Base-by-base conservation (phyloP, 2,888 invertebrate species). In the Helleia helle region DNA sequence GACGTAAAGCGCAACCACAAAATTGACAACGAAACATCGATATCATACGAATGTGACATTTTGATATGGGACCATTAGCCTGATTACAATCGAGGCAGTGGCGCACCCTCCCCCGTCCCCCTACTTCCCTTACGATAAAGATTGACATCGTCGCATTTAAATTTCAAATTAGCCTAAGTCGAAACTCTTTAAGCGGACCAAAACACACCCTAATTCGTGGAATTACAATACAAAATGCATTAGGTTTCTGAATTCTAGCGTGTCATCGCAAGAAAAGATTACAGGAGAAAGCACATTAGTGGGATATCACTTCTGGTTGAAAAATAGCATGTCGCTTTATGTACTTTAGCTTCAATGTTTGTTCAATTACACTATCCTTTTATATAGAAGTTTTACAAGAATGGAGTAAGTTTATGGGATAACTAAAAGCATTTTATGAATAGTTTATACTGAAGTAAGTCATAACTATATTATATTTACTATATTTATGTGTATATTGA, bases 231-330 rank as follows among this genome's bases (percentile, higher is more conserved):
- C 53, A 68, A 55, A 59, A 61, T 74, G 49, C 49, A 45, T 48
- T 52, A 54, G 36, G 12, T 13, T 12, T 6, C 36, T 47, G 52
- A 58, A 64, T 69, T 80, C 77, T 71, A 70, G 72, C 76, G 69
- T 77, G 77, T 81, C 80, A 79, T 79, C 72, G 71, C 66, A 75
- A 75, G 79, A 74, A 81, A 81, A 81, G 74, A 80, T 80, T 81
- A 72, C 71, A 74, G 70, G 65, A 73, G 70, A 75, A 75, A 73
- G 75, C 74, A 76, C 75, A 83, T 83, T 83, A 83, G 80, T 74
- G 69, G 71, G 71, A 71, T 80, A 75, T 79, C 77, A 76, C 73
- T 75, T 68, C 61, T 70, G 70, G 68, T 70, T 71, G 69, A 68
- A 64, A 69, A 74, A 71, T 65, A 71, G 68, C 71, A 71, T 71